Evolutionary conservation across 2,797 vertebrate species (phyloP).

Genomic region (Calcarius lapponicus): DNA sequence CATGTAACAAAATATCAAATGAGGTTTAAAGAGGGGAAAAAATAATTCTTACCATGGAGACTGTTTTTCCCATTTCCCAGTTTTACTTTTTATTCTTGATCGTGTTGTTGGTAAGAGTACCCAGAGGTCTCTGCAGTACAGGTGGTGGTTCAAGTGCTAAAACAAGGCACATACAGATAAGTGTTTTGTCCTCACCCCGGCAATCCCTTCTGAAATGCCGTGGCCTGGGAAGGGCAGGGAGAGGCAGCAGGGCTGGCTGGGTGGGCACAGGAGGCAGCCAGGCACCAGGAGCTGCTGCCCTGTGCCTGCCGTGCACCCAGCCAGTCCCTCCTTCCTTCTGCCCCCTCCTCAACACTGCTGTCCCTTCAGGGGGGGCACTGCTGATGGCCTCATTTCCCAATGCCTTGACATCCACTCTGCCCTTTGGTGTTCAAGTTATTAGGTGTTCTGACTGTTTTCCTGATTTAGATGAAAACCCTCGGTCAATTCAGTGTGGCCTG

Average conservation of each 20-base stretch:
- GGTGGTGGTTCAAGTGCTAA: neutral
- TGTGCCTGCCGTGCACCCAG: accelerated
- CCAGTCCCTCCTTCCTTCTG: too few species aligned
- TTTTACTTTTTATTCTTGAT: neutral
- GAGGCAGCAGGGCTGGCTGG: neutral
- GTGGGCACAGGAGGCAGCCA: accelerated
- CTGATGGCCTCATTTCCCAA: accelerated
- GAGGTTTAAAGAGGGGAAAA: neutral
- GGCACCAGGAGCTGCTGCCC: neutral
- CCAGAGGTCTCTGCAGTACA: neutral
- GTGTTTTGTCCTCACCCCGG: neutral
- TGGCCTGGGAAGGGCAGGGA: accelerated
- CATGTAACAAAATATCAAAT: neutral
- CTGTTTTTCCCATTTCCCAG: neutral
- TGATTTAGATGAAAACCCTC: neutral
- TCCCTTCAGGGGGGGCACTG: neutral
- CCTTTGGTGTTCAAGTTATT: neutral
- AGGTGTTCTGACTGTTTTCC: neutral
- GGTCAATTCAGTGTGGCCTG: neutral
- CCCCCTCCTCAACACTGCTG: neutral
- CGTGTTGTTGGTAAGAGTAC: neutral
- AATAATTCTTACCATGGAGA: neutral
- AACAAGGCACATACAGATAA: accelerated
- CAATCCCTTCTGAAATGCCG: neutral
- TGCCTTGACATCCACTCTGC: neutral